Evolutionary conservation across 2,113 vertebrate species (phyloP).

Genomic region (Carollia perspicillata): DNA sequence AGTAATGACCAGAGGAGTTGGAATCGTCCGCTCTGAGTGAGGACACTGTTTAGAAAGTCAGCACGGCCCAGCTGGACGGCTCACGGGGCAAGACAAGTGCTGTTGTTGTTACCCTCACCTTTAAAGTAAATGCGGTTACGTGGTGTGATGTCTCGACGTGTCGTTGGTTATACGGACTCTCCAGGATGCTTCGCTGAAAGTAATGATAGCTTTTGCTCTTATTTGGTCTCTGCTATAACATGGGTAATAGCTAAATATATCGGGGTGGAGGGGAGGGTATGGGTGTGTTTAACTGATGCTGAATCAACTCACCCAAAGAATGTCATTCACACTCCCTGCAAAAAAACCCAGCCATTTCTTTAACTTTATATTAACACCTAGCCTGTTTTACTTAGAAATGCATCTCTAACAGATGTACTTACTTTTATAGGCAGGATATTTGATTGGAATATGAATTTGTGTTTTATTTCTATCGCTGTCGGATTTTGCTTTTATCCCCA

Average conservation of each 20-base stretch:
- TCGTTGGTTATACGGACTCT: not conserved
- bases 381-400: not conserved
- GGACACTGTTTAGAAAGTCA: not conserved
- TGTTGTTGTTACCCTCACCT: not conserved
- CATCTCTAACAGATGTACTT: not conserved
- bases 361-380: not conserved
- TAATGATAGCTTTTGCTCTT: not conserved
- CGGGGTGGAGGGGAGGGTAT: too few species aligned
- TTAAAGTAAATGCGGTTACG: not conserved
- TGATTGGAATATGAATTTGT: not conserved
- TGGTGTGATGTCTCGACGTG: not conserved
- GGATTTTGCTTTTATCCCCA: not conserved
- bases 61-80: not conserved
- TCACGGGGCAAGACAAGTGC: not conserved
- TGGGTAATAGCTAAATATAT: not conserved
- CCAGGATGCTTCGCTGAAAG: not conserved
- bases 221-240: not conserved
- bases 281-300: not conserved
- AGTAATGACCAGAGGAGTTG: conserved; percentile 51
- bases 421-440: not conserved
- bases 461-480: not conserved
- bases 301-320: not conserved
- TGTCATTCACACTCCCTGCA: not conserved
- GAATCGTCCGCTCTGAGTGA: not conserved
- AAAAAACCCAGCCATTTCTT: not conserved